Percentiles rank a stretch among this genome's conserved stretches.
Conservation (phyloP, 2,113 vertebrate species). For the Malaclemys terrapin region DNA sequence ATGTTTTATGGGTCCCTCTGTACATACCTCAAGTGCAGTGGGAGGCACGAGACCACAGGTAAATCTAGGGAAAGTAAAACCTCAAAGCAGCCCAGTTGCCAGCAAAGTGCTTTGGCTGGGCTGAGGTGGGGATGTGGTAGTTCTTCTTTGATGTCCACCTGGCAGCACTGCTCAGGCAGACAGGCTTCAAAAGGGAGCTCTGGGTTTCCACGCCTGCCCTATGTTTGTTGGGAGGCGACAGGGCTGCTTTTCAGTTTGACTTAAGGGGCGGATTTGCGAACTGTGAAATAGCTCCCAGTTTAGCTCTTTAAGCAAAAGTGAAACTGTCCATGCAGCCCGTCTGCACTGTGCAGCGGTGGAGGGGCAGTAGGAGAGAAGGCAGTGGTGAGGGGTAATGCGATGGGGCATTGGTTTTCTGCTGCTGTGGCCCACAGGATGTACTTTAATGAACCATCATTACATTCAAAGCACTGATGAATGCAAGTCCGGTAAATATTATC, state of each 20-base stretch:
- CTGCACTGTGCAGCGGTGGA: background rate
- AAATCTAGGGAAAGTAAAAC: background rate
- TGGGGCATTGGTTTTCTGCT: background rate
- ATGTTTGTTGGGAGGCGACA: background rate
- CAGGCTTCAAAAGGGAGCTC: background rate
- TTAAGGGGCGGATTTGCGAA: background rate
- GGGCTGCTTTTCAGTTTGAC: background rate
- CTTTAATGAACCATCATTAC: background rate
- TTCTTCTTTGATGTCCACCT: background rate
- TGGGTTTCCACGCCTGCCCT: fast-evolving
- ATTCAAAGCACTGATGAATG: background rate
- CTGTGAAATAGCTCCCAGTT: fast-evolving
- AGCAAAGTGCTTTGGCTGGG: background rate
- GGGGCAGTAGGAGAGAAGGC: background rate
- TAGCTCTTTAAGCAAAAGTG: background rate
- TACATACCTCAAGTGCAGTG: background rate
- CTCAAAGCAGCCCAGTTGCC: background rate
- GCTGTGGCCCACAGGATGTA: background rate
- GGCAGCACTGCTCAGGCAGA: background rate
- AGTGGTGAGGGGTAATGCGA: background rate
- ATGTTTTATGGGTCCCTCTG: constrained; percentile 42
- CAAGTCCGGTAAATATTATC: background rate
- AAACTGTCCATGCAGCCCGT: background rate
- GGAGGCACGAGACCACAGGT: constrained; percentile 46
- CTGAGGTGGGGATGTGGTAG: background rate